Evolutionary conservation across 2,797 vertebrate species (phyloP), one percentile per base, ranked within the genome.

Genomic region (Pteronotus mesoamericanus): DNA sequence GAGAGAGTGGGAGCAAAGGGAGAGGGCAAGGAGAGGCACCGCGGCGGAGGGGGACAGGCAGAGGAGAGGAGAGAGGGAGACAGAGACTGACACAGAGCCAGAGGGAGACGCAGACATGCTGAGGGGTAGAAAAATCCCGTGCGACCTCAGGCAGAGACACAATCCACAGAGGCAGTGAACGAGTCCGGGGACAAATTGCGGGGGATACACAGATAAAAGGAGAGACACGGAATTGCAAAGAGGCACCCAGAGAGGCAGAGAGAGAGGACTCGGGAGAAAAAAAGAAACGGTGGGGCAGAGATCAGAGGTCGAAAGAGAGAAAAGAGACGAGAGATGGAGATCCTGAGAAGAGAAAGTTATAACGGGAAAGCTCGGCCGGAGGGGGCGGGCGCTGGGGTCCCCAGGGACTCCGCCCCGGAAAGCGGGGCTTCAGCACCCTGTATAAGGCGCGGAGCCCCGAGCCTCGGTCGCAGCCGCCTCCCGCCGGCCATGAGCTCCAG

Each of bases 351-450:
- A 92, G 95, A 92, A 94, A 96, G 86, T 86, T 32, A 12, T 15
- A 32, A 61, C 59, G 51, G 59, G 68, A 74, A 69, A 51, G 64
- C n/a, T 59, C 12, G 7, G 26, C 42, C 4, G 8, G 42, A 69
- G 14, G 48, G 51, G 61, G 46, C 59, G 5, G 9, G 55, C 61
- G 16, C 89, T 39, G 82, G 80, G 92, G 87, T 93, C 92, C 51
- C 96, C 74, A 2, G 29, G 0, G 26, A 34, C 88, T 11, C 87
- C 78, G 53, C 86, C 88, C 95, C 91, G 90, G 94, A 96, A 95
- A 75, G 74, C 59, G 0, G 2, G 26, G 29, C 75, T 91, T 74
- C 66, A 51, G 59, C n/a, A 4, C 5, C 2, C 3, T 9, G 6
- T 61, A 86, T 96, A 95, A 95, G 94, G 14, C 10, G 22, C 21